These are phyloP conservation scores for Gymnorhina tibicen DNA, from an alignment of 2,113 vertebrate species.

Conservation along the genomic window DNA sequence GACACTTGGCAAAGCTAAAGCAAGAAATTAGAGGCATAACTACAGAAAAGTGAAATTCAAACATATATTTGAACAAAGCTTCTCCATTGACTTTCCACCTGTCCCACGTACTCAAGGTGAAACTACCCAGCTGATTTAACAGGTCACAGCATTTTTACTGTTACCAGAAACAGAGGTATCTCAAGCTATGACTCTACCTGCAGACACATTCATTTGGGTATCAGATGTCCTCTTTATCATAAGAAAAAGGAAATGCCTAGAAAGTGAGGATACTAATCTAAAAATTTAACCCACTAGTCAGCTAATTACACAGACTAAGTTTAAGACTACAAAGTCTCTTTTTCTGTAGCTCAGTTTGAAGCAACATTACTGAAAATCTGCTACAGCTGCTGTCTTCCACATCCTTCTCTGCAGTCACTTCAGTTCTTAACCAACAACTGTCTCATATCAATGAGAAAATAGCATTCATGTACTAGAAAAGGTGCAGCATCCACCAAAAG, in stretches of 20 bases:
- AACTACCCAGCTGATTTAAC: background rate
- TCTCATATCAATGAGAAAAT: background rate
- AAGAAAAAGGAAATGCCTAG: background rate
- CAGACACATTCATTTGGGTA: background rate
- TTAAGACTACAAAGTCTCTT: background rate
- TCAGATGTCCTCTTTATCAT: background rate
- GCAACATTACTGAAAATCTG: background rate
- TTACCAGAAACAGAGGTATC: background rate
- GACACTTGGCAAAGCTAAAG: background rate
- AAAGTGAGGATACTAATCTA: background rate
- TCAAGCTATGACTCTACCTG: background rate
- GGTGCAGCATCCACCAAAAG: background rate
- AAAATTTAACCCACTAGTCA: background rate
- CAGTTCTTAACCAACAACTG: background rate
- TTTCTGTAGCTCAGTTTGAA: background rate
- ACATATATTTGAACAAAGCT: background rate
- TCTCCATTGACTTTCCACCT: background rate
- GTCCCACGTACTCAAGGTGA: background rate
- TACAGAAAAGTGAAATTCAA: background rate
- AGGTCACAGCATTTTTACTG: background rate
- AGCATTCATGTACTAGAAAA: background rate
- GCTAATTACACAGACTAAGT: background rate
- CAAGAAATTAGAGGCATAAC: background rate
- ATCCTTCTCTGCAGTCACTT: background rate
- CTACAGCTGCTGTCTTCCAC: background rate